Evolutionary conservation across 2,888 invertebrate species (phyloP).

Genomic region (Papilio elwesi): DNA sequence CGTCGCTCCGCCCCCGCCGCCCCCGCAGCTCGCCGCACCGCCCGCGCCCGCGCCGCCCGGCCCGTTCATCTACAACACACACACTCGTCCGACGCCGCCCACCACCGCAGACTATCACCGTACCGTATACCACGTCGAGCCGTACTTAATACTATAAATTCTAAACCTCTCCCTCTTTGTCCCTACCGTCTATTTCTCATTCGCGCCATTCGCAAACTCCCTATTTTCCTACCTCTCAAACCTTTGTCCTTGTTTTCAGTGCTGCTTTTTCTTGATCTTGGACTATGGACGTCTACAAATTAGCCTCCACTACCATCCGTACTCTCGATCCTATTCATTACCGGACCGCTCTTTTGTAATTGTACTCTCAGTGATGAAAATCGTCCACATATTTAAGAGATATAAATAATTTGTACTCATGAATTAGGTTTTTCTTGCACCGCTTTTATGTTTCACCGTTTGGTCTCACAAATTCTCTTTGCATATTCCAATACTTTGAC

Average conservation of each 20-base stretch:
- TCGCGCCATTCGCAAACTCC: no score
- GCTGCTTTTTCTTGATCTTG: no score
- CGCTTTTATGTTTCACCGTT: background rate
- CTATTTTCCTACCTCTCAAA: no score
- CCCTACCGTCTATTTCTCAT: no score
- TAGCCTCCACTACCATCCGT: background rate
- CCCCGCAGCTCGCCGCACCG: slow-evolving; percentile 53
- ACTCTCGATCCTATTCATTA: background rate
- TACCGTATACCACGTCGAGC: no score
- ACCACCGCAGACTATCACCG: slow-evolving; percentile 43
- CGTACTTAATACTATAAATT: no score
- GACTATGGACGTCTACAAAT: background rate
- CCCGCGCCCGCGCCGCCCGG: slow-evolving; percentile 52
- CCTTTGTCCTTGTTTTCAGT: no score
- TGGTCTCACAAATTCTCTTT: background rate
- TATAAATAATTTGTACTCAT: background rate
- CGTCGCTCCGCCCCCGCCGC: no score
- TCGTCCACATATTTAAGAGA: background rate
- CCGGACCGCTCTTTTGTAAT: background rate
- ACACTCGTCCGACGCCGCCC: slow-evolving; percentile 45
- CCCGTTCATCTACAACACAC: slow-evolving; percentile 86
- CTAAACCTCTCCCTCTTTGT: no score
- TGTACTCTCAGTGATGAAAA: background rate
- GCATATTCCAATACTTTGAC: background rate
- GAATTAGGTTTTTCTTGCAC: background rate